Evolutionary conservation across 2,888 invertebrate genomes (phyloP), one percentile per base, ranked within the genome.

Genomic region (Pyrrhosoma nymphula): DNA sequence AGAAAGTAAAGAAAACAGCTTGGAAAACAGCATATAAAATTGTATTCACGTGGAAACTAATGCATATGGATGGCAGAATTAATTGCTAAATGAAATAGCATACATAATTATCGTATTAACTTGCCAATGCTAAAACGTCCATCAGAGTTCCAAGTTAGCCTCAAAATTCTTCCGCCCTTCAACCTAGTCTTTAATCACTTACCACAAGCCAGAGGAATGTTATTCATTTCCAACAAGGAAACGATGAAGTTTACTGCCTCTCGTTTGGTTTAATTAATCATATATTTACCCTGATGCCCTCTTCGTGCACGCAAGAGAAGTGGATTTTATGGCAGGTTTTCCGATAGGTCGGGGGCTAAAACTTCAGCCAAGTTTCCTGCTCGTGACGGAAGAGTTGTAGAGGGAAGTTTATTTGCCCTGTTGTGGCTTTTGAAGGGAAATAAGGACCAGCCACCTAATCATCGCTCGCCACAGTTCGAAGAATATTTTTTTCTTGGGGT

Each of bases 351-450:
- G 26, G 14, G 35, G 35, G 35, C 82, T 35, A 35, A 82, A 82
- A 82, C 82, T 82, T 82, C 35, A 35, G 35, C 82, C 3, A 82
- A 82, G 35, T 82, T 35, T 82, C 82, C 82, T 35, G 26, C 16
- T 35, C 35, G 35, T 82, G 35, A 82, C 82, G 82, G 30, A 35
- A 82, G 82, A 82, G 35, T 82, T 82, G 82, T 35, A 16, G 26
- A 82, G 82, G 16, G 82, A 82, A 35, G 82, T 82, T 82, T 82
- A 82, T 82, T 82, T 35, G 82, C 82, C 35, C 35, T 82, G 82
- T 82, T 82, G 35, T 10, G 18, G 82, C 16, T 82, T 82, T 35
- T 35, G 30, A 30, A 82, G 82, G 82, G n/a, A 82, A 82, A 82
- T 82, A 35, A 82, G 82, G 35, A 82, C 30, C 35, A 82, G 35